Percentiles rank a stretch among this genome's conserved stretches.
phyloP scores from a whole-genome alignment of 2,888 invertebrate species.

The Polymixis flavicincta region DNA sequence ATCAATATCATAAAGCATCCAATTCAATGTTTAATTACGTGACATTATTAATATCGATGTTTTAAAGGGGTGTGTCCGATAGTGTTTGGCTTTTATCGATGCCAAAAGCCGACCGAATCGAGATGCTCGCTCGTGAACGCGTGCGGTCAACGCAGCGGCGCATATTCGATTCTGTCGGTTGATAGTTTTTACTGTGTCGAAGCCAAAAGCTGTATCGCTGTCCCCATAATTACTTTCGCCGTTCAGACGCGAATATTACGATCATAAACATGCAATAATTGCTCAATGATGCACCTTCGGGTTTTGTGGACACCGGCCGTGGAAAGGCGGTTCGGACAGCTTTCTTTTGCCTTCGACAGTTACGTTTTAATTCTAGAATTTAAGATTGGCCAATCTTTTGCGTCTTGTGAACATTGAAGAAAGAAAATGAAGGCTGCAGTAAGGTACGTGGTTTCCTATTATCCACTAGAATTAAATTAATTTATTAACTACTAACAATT shows the following conservation, averaged over 20 bases:
- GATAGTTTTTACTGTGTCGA: slow-evolving; percentile 81
- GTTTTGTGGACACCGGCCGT: slow-evolving; percentile 68
- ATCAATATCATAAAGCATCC: slow-evolving; percentile 79
- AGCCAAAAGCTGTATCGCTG: slow-evolving; percentile 84
- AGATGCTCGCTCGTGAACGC: slow-evolving; percentile 66
- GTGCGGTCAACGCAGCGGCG: slow-evolving; percentile 66
- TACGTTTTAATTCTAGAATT: slow-evolving; percentile 75
- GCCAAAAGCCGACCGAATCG: slow-evolving; percentile 73
- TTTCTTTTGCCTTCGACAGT: slow-evolving; percentile 85
- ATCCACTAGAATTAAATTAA: slow-evolving; percentile 65
- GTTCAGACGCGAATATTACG: slow-evolving; percentile 80
- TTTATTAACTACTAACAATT: slow-evolving; percentile 78
- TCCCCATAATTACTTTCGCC: slow-evolving; percentile 84
- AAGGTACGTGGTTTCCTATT: slow-evolving; percentile 84
- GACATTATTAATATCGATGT: slow-evolving; percentile 77
- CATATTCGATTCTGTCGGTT: slow-evolving; percentile 78
- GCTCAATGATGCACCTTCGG: slow-evolving; percentile 82
- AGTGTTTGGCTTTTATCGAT: slow-evolving; percentile 85
- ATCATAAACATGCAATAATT: slow-evolving; percentile 85
- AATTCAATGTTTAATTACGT: slow-evolving; percentile 80
- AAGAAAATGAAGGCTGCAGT: slow-evolving; percentile 66
- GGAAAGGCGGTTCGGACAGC: slow-evolving; percentile 72
- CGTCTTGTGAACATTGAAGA: slow-evolving; percentile 76
- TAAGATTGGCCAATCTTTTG: slow-evolving; percentile 88
- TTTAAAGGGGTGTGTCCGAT: slow-evolving; percentile 85